phyloP scores from a whole-genome alignment of 2,888 invertebrate species.

The Drosophila subsilvestris region DNA sequence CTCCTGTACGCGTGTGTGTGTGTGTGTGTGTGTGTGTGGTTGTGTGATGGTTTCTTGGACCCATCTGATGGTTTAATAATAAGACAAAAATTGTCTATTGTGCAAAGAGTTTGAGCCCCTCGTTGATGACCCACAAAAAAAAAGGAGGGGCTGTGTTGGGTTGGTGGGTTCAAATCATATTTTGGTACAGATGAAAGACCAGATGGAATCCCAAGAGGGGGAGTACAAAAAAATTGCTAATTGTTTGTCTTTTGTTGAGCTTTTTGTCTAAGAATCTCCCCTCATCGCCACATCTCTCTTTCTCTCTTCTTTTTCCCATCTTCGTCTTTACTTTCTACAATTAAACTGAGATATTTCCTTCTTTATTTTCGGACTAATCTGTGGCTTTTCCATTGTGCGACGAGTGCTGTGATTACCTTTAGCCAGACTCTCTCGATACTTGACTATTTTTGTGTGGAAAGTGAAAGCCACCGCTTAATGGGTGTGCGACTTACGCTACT shows the following conservation, averaged over 20 bases:
- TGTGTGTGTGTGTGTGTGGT: slow-evolving; percentile 19
- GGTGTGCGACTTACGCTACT: neutral
- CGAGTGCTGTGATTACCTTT: slow-evolving; percentile 31
- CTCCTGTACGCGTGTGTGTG: neutral
- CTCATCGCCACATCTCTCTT: neutral
- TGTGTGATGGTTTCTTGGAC: slow-evolving; percentile 42
- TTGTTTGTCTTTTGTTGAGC: slow-evolving; percentile 66
- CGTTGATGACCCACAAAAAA: slow-evolving; percentile 43
- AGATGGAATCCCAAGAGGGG: slow-evolving; percentile 10
- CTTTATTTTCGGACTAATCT: slow-evolving; percentile 40
- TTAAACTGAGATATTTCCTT: slow-evolving; percentile 51
- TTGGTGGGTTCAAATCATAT: slow-evolving; percentile 62
- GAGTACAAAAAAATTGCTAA: slow-evolving; percentile 54
- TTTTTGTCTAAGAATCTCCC: slow-evolving; percentile 10
- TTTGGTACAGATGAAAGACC: slow-evolving; percentile 26
- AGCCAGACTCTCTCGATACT: slow-evolving; percentile 2
- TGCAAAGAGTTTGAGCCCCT: slow-evolving; percentile 39
- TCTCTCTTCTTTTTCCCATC: neutral
- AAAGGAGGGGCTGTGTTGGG: neutral
- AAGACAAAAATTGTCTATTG: slow-evolving; percentile 66
- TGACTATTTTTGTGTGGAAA: slow-evolving; percentile 21
- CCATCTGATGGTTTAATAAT: slow-evolving; percentile 72
- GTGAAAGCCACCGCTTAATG: slow-evolving; percentile 26
- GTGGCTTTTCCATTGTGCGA: slow-evolving; percentile 26
- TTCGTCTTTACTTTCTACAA: slow-evolving; percentile 63